These are phyloP conservation scores for Belgica antarctica DNA, from an alignment of 2,888 invertebrate species.

Conservation along the genomic window DNA sequence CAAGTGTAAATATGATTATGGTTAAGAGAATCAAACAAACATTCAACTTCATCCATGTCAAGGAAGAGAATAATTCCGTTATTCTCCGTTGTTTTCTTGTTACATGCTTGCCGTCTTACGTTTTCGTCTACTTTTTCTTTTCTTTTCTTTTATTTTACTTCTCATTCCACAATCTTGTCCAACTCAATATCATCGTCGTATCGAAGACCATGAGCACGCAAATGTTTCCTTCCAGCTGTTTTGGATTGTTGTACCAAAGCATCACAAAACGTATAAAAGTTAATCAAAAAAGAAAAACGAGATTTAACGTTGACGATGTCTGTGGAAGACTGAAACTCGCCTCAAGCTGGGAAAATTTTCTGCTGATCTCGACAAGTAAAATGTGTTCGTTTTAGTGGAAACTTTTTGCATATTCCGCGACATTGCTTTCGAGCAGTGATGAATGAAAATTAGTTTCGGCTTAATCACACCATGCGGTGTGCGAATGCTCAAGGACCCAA, in stretches of 20 bases:
- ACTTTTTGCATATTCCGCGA: constrained; percentile 5
- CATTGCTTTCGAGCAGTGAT: too few relatives aligned
- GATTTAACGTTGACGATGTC: background rate
- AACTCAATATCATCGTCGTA: background rate
- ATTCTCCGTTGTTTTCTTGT: too few relatives aligned
- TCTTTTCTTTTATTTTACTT: too few relatives aligned
- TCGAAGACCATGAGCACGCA: background rate
- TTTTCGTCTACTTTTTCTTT: too few relatives aligned
- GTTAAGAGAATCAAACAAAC: background rate
- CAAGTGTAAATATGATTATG: constrained; percentile 11
- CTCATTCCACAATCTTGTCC: too few relatives aligned
- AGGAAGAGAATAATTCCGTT: too few relatives aligned
- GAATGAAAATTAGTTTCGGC: too few relatives aligned
- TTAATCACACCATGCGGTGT: too few relatives aligned
- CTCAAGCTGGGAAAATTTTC: background rate
- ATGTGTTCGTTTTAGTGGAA: background rate
- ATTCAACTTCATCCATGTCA: background rate
- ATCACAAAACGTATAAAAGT: background rate
- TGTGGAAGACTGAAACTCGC: too few relatives aligned
- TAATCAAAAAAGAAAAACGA: background rate
- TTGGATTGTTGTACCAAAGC: background rate
- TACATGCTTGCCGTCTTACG: too few relatives aligned
- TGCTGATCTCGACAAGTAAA: constrained; percentile 15
- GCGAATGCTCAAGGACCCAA: too few relatives aligned
- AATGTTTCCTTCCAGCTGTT: background rate